These are phyloP conservation scores for Chaetodon trifascialis DNA, from an alignment of 2,113 vertebrate species.

Conservation along the genomic window DNA sequence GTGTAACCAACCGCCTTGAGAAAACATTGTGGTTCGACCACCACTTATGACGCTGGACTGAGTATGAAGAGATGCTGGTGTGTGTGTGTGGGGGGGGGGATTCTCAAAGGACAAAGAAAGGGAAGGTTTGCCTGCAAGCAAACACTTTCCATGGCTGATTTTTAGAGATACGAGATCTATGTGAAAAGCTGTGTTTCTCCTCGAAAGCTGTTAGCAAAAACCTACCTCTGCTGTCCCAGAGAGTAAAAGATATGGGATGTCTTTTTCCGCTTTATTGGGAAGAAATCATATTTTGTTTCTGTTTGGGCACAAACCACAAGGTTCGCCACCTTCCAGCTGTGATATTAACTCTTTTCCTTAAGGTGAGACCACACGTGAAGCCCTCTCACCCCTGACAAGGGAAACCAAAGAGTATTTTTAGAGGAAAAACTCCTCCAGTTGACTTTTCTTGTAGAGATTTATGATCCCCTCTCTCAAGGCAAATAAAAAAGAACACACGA, in stretches of 20 bases:
- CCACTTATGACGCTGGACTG: conserved; percentile 81
- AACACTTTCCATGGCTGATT: conserved; percentile 33
- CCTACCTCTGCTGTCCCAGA: not conserved
- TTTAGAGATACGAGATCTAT: conserved; percentile 27
- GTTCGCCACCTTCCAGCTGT: conserved; percentile 80
- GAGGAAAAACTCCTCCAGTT: conserved; percentile 66
- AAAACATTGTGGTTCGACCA: conserved; percentile 86
- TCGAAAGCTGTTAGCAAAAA: conserved; percentile 38
- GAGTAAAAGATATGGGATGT: conserved; percentile 19
- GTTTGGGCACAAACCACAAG: conserved; percentile 52
- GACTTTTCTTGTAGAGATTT: conserved; percentile 80
- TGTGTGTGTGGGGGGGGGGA: conserved; percentile 66
- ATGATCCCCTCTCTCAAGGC: conserved; percentile 71
- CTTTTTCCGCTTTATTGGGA: conserved; percentile 48
- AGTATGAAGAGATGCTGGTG: conserved; percentile 65
- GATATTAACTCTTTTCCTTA: conserved; percentile 78
- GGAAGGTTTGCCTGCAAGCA: conserved; percentile 34
- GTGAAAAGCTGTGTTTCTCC: conserved; percentile 20
- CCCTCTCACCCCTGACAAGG: conserved; percentile 76
- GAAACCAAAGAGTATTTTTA: conserved; percentile 82
- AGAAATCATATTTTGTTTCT: conserved; percentile 48
- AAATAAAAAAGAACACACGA: conserved; percentile 65
- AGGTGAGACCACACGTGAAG: conserved; percentile 86
- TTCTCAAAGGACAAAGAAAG: conserved; percentile 70
- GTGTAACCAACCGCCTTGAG: conserved; percentile 80